Evolutionary conservation across 2,888 invertebrate genomes (phyloP).

Genomic region (Phyllotreta striolata): DNA sequence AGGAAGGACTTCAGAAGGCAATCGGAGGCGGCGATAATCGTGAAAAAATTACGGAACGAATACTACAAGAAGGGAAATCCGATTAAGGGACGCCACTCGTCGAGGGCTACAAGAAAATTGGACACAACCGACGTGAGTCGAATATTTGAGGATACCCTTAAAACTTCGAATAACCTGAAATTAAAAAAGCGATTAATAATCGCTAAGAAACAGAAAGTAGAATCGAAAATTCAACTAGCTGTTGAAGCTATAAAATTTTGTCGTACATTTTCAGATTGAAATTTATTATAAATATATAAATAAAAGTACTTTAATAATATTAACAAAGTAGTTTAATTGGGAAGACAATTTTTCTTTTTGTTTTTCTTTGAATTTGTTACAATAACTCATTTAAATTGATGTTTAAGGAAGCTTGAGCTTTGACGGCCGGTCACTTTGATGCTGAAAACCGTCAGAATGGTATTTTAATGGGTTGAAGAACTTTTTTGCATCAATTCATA

Average conservation of each 20-base stretch:
- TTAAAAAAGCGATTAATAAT: constrained; percentile 31
- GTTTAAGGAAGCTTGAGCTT: too few species aligned
- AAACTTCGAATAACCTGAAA: constrained; percentile 34
- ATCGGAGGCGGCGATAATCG: constrained; percentile 32
- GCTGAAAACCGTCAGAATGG: too few species aligned
- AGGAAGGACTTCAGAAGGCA: constrained; percentile 17
- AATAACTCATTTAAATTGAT: too few species aligned
- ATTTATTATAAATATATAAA: background rate
- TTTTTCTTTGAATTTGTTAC: too few species aligned
- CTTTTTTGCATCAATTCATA: too few species aligned
- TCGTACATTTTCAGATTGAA: constrained; percentile 23
- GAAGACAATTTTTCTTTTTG: too few species aligned
- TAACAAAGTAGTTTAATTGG: too few species aligned
- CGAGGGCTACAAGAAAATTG: constrained; percentile 8
- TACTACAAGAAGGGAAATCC: constrained; percentile 23
- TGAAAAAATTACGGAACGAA: constrained; percentile 36
- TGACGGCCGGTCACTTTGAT: too few species aligned
- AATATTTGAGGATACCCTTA: constrained; percentile 34
- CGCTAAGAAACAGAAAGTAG: constrained; percentile 28
- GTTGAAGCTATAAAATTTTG: constrained; percentile 37
- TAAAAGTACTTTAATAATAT: too few species aligned
- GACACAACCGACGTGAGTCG: constrained; percentile 32
- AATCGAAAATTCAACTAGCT: constrained; percentile 36
- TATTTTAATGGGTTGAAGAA: too few species aligned
- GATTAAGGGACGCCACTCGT: too few species aligned